phyloP scores from a whole-genome alignment of 2,797 vertebrate genomes.

The Odontamblyopus lacepedii region DNA sequence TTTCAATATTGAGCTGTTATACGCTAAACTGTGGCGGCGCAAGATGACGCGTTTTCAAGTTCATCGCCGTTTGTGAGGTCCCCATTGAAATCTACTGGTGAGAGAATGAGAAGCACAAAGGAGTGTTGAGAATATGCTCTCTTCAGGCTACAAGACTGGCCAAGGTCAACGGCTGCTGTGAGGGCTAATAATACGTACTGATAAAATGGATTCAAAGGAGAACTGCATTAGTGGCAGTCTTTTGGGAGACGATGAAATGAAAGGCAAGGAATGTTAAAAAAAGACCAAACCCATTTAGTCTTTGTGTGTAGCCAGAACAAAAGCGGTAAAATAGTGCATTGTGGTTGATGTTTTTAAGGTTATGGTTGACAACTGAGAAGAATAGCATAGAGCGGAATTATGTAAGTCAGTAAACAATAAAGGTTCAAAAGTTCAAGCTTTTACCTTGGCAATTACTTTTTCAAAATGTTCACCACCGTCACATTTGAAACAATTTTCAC shows the following conservation, averaged over 20 bases:
- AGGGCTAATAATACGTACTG: conserved; percentile 56
- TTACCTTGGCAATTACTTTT: not conserved
- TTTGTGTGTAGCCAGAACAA: conserved; percentile 24
- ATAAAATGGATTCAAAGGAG: conserved; percentile 63
- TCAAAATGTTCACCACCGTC: no score
- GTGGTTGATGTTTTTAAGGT: not conserved
- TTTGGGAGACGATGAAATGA: conserved; percentile 58
- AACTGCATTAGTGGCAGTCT: conserved; percentile 58
- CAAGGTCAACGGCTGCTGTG: conserved; percentile 73
- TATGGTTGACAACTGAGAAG: not conserved
- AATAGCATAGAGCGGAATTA: no score
- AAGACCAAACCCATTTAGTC: conserved; percentile 46
- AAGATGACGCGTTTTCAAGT: conserved; percentile 23
- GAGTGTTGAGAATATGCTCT: conserved; percentile 51
- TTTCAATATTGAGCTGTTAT: conserved; percentile 23
- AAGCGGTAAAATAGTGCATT: not conserved
- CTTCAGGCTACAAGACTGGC: conserved; percentile 52
- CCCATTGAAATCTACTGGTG: conserved; percentile 43
- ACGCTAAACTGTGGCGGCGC: conserved; percentile 3
- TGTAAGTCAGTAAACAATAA: not conserved
- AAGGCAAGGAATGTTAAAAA: conserved; percentile 39
- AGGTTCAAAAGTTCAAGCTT: not conserved
- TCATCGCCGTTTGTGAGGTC: conserved; percentile 30
- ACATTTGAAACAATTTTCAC: no score
- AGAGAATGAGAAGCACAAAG: conserved; percentile 38